Conservation (phyloP, 2,113 vertebrate genomes). For the Ophthalmolycus amberensis region DNA sequence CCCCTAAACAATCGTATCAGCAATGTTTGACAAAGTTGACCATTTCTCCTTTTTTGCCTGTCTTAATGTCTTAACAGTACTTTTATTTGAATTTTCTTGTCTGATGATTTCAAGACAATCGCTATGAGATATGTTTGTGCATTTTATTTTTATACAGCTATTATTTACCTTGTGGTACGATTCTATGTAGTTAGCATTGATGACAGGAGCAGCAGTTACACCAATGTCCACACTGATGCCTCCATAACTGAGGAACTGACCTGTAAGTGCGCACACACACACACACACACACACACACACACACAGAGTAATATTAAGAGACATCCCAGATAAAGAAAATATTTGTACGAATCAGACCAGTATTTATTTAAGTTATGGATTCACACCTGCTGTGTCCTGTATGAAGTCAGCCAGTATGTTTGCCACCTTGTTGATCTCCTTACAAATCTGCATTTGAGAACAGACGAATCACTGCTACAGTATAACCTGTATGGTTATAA, state of each 20-base stretch:
- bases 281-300: slow-evolving; percentile 2
- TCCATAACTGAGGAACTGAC: slow-evolving; percentile 83
- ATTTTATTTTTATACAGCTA: not conserved
- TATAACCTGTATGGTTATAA: too few species aligned
- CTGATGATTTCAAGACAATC: not conserved
- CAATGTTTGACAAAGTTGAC: slow-evolving; percentile 1
- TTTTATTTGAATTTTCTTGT: not conserved
- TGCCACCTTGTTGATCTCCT: slow-evolving; percentile 88
- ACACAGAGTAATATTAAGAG: not conserved
- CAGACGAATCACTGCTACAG: slow-evolving; percentile 2
- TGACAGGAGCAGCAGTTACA: slow-evolving; percentile 79
- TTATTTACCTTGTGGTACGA: slow-evolving; percentile 88
- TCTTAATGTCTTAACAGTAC: not conserved
- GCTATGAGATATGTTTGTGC: not conserved
- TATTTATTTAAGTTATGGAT: not conserved
- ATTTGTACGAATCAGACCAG: not conserved
- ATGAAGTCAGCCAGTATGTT: slow-evolving; percentile 87
- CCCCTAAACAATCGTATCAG: not conserved
- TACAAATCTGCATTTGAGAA: slow-evolving; percentile 85
- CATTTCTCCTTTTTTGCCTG: not conserved
- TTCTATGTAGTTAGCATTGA: slow-evolving; percentile 87
- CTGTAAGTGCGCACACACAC: slow-evolving; percentile 67
- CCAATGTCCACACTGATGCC: slow-evolving; percentile 84
- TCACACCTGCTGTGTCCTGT: slow-evolving; percentile 82
- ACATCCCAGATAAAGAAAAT: not conserved